Base-by-base conservation (phyloP, 1,140 invertebrate genomes). In the Octopus bimaculoides region DNA sequence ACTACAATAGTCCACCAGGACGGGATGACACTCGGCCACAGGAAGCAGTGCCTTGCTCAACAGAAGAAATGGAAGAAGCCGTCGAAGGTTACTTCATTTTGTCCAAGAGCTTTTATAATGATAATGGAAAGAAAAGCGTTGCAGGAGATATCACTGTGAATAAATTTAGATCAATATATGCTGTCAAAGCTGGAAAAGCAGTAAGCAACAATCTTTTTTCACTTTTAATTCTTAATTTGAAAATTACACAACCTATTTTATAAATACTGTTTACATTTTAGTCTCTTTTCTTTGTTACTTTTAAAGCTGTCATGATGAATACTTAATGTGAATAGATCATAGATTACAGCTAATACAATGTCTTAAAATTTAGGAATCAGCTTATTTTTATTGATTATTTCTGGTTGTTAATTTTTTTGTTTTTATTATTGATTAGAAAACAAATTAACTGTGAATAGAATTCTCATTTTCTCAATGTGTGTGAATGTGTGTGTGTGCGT, bases 31-130 rank as follows among this genome's bases (percentile, higher is more conserved):
- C 84, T 53, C 80, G 82, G 14, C 77, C 82, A 5, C 80, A 82
- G 54, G 84, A 85, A 78, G 17, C 71, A 12, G 91, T 94, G 12
- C 90, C 92, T 4, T 95, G 94, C 86, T 92, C 91, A 1, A 93
- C 92, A 2, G 82, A 85, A 5, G 90, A 94, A 86, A 94, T 95
- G 93, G 89, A 91, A 52, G 88, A 91, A 85, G 94, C 94, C 0
- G 92, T 95, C 52, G 93, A 95, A 84, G 95, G 95, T 0, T 93
- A 96, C 86, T 93, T 96, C 79, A 92, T 93, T 1, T 86, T 96
- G 61, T 91, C 92, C 5, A 93, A 95, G 85, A 92, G 93, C 0
- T 93, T 93, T 79, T 95, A 92, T 86, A 93, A 92, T 0, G 88
- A 92, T 2, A 92, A 93, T 61, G 85, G 86, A 54, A 83, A 83